Percentiles rank a stretch among this genome's conserved stretches.
Conservation (phyloP, 2,888 invertebrate species). For the Polietes domitor region DNA sequence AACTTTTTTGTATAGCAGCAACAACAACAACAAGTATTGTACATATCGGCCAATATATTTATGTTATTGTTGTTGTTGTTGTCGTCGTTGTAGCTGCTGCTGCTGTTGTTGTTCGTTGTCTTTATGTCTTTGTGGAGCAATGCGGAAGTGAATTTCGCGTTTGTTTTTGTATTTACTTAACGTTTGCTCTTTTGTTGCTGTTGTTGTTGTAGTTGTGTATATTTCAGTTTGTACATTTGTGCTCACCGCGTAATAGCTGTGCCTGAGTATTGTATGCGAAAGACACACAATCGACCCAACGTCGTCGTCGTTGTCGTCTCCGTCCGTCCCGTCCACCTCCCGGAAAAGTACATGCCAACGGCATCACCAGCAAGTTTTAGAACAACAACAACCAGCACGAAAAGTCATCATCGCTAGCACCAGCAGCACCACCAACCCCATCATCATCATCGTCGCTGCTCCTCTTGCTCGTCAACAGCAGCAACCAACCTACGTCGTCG, state of each 20-base stretch:
- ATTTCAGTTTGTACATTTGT: conserved; percentile 63
- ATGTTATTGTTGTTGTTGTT: conserved; percentile 61
- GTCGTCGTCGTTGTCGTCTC: not conserved
- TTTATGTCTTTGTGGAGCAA: conserved; percentile 80
- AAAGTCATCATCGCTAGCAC: conserved; percentile 34
- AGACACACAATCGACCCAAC: conserved; percentile 47
- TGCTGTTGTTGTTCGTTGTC: conserved; percentile 66
- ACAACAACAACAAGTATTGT: conserved; percentile 52
- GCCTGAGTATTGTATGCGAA: conserved; percentile 46
- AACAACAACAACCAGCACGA: conserved; percentile 54
- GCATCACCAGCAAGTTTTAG: conserved; percentile 38
- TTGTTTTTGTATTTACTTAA: conserved; percentile 69
- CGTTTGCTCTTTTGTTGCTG: conserved; percentile 60
- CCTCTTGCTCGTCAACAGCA: not conserved
- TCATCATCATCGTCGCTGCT: conserved; percentile 10
- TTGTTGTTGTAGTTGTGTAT: conserved; percentile 55
- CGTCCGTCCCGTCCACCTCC: conserved; percentile 54
- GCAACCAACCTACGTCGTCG: no score
- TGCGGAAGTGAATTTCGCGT: conserved; percentile 80
- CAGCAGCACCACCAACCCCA: conserved; percentile 41
- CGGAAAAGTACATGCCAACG: conserved; percentile 25
- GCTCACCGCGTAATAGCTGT: conserved; percentile 34
- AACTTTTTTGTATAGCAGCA: conserved; percentile 38
- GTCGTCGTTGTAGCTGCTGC: conserved; percentile 60
- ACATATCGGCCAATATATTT: conserved; percentile 68